These are phyloP conservation scores for Podocnemis expansa DNA, from an alignment of 2,113 vertebrate species.

Conservation along the genomic window DNA sequence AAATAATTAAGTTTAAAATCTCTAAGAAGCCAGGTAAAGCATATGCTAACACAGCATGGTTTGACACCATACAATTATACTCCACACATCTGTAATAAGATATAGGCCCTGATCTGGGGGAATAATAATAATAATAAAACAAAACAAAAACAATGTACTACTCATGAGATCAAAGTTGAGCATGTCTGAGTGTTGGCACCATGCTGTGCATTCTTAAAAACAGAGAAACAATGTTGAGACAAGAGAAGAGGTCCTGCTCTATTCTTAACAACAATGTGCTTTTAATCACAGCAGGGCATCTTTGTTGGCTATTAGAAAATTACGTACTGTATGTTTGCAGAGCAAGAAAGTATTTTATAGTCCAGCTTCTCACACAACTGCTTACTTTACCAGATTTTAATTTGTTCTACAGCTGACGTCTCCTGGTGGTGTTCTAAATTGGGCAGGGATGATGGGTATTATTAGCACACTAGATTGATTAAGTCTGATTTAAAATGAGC, in stretches of 20 bases:
- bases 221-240: fast-evolving
- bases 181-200: neutral
- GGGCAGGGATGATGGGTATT: neutral
- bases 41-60: neutral
- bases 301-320: neutral
- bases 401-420: neutral
- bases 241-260: neutral
- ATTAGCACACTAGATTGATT: neutral
- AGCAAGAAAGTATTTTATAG: neutral
- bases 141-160: neutral
- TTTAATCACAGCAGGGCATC: neutral
- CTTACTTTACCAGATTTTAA: neutral
- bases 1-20: neutral
- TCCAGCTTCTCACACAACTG: neutral
- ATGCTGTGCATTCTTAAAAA: neutral
- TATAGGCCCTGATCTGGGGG: neutral
- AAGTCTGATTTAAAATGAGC: neutral
- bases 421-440: neutral
- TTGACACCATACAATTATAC: neutral
- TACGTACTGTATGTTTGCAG: neutral
- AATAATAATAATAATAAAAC: too few species aligned
- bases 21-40: neutral
- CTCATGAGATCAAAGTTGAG: neutral
- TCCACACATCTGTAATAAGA: neutral
- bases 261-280: too few species aligned